Conservation (phyloP, 2,888 invertebrate genomes). For the Alviniconcha strummeri region DNA sequence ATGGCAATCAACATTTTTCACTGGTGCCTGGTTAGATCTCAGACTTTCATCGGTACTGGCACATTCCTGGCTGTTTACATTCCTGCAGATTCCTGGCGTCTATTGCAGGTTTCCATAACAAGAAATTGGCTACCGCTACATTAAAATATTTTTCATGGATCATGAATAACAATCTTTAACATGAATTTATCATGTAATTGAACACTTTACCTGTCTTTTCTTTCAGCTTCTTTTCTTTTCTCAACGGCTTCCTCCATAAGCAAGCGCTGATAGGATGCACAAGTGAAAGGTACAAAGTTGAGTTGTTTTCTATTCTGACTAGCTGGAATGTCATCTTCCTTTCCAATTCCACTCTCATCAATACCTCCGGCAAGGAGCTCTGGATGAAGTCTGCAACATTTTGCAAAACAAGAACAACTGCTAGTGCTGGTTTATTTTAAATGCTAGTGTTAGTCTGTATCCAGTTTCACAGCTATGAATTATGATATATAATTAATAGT, state of each 20-base stretch:
- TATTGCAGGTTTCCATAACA: not conserved
- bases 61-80: not conserved
- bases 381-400: not conserved
- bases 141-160: not conserved
- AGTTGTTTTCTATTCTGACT: not conserved
- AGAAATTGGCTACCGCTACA: not conserved
- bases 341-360: not conserved
- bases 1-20: no score
- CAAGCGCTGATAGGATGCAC: slow-evolving; percentile 51
- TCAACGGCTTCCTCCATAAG: slow-evolving; percentile 44
- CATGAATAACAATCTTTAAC: no score
- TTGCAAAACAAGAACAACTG: not conserved
- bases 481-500: not conserved
- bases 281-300: slow-evolving; percentile 47
- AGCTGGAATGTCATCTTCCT: not conserved
- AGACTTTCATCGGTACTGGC: no score
- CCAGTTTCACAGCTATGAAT: not conserved
- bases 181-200: not conserved
- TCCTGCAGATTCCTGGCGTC: not conserved
- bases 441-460: not conserved
- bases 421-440: not conserved
- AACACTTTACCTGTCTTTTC: not conserved
- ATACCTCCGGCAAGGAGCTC: no score
- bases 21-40: no score
- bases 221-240: not conserved